Conservation (phyloP, 2,113 vertebrate species). For the Anhinga anhinga region DNA sequence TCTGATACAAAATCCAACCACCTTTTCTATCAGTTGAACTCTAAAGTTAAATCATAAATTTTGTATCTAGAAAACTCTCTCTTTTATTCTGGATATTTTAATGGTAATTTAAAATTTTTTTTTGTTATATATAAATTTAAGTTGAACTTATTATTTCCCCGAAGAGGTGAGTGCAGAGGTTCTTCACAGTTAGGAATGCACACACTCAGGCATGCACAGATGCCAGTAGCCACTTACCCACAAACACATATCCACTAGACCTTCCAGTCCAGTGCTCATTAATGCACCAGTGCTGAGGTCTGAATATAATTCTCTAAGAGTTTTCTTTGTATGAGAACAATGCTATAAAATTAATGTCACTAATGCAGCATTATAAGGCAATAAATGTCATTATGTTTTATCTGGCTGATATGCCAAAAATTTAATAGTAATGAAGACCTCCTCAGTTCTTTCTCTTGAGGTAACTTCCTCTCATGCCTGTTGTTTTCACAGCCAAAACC, state of each 20-base stretch:
- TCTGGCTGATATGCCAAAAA: not conserved
- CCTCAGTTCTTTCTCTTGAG: not conserved
- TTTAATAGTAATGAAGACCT: not conserved
- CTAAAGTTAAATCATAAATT: not conserved
- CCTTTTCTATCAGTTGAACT: not conserved
- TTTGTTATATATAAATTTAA: not conserved
- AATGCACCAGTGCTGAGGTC: not conserved
- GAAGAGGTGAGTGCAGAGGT: not conserved
- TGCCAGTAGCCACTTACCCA: not conserved
- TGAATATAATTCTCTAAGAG: not conserved
- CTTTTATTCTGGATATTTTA: not conserved
- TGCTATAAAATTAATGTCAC: not conserved
- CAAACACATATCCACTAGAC: not conserved
- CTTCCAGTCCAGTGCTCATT: not conserved
- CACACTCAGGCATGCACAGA: not conserved
- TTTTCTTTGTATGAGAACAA: not conserved
- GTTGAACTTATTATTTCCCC: not conserved
- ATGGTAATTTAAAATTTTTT: not conserved
- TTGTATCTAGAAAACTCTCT: not conserved
- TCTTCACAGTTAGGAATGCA: not conserved
- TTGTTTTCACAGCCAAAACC: slow-evolving; percentile 3
- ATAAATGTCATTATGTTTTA: not conserved
- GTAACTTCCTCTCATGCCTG: not conserved
- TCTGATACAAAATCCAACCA: not conserved
- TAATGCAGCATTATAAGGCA: not conserved